Conservation (phyloP, 2,113 vertebrate genomes). For the Diadophis punctatus region DNA sequence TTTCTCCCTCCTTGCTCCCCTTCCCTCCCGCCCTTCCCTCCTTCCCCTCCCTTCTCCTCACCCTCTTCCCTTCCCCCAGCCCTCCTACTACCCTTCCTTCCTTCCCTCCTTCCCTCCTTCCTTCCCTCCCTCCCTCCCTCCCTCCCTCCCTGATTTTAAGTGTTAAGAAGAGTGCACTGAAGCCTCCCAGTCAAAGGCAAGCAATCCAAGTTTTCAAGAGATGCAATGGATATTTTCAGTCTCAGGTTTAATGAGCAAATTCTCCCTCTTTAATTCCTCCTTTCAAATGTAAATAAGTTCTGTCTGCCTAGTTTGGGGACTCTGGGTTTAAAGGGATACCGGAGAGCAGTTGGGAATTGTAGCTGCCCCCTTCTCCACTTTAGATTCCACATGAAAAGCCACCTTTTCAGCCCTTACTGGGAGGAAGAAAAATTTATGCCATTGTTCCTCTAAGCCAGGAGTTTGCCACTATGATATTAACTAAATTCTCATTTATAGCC, state of each 20-base stretch:
- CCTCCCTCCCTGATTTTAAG: not conserved
- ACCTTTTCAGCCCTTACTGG: not conserved
- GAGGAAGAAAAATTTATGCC: not conserved
- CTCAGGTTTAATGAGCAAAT: not conserved
- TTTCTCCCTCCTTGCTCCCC: no score
- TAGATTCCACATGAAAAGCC: not conserved
- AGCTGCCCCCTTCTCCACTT: not conserved
- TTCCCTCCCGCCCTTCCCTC: no score
- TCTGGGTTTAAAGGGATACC: not conserved
- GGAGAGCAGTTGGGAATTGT: not conserved
- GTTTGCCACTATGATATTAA: not conserved
- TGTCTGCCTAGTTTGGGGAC: not conserved
- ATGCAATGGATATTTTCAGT: not conserved
- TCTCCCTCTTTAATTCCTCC: not conserved
- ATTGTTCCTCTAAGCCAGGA: not conserved
- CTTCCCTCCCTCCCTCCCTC: not conserved
- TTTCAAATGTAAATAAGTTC: not conserved
- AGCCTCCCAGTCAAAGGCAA: not conserved
- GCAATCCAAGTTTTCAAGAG: not conserved
- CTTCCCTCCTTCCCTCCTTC: no score
- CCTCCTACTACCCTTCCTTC: no score
- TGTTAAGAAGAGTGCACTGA: not conserved
- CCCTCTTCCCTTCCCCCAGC: no score
- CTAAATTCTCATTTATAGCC: not conserved
- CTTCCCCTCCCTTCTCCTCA: no score